Evolutionary conservation across 2,797 vertebrate genomes (phyloP), one percentile per base, ranked within the genome.

Genomic region (Nasua narica): DNA sequence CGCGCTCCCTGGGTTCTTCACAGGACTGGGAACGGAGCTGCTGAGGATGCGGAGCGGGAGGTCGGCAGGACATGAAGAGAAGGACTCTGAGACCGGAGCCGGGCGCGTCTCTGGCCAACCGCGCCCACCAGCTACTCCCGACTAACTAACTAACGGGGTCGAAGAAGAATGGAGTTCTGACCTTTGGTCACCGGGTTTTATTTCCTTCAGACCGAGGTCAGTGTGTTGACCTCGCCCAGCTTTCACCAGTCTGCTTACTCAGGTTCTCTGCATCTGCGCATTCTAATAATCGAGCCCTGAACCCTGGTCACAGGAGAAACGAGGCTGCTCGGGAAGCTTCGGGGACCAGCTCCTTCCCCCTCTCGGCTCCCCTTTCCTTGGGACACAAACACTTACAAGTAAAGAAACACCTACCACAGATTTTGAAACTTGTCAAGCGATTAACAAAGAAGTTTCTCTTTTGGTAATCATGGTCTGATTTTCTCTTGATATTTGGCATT

Each of bases 401-500:
- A 86, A 95, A 95, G 62, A 93, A 94, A 96, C 29, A n/a, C 8
- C 46, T 27, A 83, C 82, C 67, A 18, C 13, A n/a, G 86, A 50
- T 86, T 91, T 56, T 32, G n/a, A 48, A 84, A 46, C 62, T 52
- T 88, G 32, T 89, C 78, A 69, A 58, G 43, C 62, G 62, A 81
- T 62, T 72, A 95, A 79, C 82, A 56, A 76, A 92, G 81, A 95
- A 11, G 48, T 52, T 62, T 89, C 69, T 78, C 50, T 74, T 91
- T 65, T 54, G 62, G 29, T 84, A 87, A 94, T 76, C 88, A 56
- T 18, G n/a, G 69, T 91, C 23, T 32, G 69, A 35, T 95, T 81
- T 86, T 76, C 74, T 93, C 92, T 94, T 95, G 52, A 48, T 91
- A 56, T 46, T 23, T 89, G 65, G 83, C 46, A 65, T 69, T 97